Evolutionary conservation across 2,888 invertebrate species (phyloP).

Genomic region (Barypeithes pellucidus): DNA sequence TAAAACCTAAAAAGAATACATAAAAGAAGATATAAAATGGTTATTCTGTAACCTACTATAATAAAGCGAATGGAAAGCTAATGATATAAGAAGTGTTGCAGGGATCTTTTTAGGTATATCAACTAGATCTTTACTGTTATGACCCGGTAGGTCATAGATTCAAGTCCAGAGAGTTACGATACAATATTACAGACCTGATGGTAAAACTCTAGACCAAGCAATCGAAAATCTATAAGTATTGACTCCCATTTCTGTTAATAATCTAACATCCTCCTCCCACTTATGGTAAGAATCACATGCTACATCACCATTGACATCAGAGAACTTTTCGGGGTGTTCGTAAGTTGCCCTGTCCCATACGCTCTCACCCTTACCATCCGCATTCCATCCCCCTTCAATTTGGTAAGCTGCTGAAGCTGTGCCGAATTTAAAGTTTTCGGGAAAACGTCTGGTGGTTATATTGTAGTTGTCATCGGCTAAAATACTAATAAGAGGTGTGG

Average conservation of each 20-base stretch:
- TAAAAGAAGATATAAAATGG: too few relatives aligned
- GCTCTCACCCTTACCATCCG: conserved; percentile 57
- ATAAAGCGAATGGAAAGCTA: too few relatives aligned
- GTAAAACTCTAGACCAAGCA: conserved; percentile 79
- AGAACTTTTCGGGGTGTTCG: conserved; percentile 10
- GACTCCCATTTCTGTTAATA: conserved; percentile 73
- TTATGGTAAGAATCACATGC: conserved; percentile 81
- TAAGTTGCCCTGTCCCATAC: conserved; percentile 50
- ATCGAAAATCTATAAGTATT: conserved; percentile 75
- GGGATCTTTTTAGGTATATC: too few relatives aligned
- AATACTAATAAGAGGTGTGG: neutral
- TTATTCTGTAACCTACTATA: too few relatives aligned
- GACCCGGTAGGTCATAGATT: too few relatives aligned
- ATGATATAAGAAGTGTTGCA: too few relatives aligned
- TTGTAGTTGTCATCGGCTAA: conserved; percentile 37
- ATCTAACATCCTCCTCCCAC: conserved; percentile 75
- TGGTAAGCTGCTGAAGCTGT: conserved; percentile 61
- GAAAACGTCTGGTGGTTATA: conserved; percentile 41
- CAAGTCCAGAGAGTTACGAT: too few relatives aligned
- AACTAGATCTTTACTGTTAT: too few relatives aligned
- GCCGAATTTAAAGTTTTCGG: conserved; percentile 54
- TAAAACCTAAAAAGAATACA: conserved; percentile 1
- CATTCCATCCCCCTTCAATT: conserved; percentile 59
- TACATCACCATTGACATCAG: conserved; percentile 73
- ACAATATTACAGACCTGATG: conserved; percentile 70